A percentile compares a stretch with the other conserved stretches of the same genome.
Conservation (phyloP, 2,888 invertebrate genomes). For the Eupithecia abbreviata region DNA sequence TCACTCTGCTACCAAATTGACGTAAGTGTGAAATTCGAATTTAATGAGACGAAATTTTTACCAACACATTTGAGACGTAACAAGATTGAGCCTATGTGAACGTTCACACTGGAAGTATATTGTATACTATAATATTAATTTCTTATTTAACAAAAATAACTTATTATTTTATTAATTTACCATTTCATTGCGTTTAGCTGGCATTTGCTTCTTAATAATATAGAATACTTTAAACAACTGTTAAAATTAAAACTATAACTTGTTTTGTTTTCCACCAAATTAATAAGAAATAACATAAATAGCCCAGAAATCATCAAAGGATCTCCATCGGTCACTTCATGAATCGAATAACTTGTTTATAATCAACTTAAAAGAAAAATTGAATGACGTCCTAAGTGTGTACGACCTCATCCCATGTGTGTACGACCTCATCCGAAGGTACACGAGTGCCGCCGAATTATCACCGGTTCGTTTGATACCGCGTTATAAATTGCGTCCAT, state of each 20-base stretch:
- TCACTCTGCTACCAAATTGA: slow-evolving; percentile 43
- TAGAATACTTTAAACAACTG: background rate
- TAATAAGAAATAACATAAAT: background rate
- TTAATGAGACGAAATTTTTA: slow-evolving; percentile 51
- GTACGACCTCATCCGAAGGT: slow-evolving; percentile 21
- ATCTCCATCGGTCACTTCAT: background rate
- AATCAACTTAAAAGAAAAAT: background rate
- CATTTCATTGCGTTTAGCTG: background rate
- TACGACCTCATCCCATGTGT: slow-evolving; percentile 22
- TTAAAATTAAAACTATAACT: background rate
- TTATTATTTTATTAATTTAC: background rate
- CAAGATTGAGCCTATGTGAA: slow-evolving; percentile 31
- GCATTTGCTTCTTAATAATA: background rate
- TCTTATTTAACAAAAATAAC: background rate
- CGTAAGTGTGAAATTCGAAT: slow-evolving; percentile 50
- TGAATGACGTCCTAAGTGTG: slow-evolving; percentile 9
- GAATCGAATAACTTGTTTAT: background rate
- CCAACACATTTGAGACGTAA: slow-evolving; percentile 42
- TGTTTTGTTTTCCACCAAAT: background rate
- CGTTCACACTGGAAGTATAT: slow-evolving; percentile 19
- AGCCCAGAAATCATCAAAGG: background rate
- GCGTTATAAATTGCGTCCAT: slow-evolving; percentile 71
- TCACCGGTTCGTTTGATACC: slow-evolving; percentile 62
- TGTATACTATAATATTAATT: background rate
- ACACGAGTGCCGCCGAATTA: slow-evolving; percentile 54